phyloP scores from a whole-genome alignment of 2,888 invertebrate genomes.

The Zygaena filipendulae region DNA sequence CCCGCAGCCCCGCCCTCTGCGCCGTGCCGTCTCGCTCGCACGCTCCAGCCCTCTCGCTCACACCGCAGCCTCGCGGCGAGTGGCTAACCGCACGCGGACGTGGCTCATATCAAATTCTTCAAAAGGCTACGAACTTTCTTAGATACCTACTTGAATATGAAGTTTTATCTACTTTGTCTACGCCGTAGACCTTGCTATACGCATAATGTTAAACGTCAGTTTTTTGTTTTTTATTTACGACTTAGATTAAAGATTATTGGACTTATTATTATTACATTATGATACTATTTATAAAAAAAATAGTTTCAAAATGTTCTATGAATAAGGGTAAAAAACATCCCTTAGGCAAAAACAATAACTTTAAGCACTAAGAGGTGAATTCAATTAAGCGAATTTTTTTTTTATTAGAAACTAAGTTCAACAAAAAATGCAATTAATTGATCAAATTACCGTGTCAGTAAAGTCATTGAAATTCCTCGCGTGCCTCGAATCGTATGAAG shows the following conservation, averaged over 20 bases:
- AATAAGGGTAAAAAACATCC: too few species aligned
- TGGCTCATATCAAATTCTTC: conserved; percentile 16
- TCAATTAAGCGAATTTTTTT: too few species aligned
- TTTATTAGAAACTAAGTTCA: background rate
- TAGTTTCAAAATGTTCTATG: too few species aligned
- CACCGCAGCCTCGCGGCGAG: conserved; percentile 39
- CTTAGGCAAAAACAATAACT: too few species aligned
- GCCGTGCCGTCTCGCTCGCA: conserved; percentile 24
- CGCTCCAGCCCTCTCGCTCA: conserved; percentile 27
- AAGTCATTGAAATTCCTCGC: conserved; percentile 37
- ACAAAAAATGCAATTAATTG: conserved; percentile 11
- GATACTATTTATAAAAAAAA: too few species aligned
- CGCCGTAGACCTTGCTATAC: too few species aligned
- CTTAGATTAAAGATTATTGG: too few species aligned
- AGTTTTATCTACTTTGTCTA: background rate
- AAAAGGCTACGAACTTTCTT: conserved; percentile 14
- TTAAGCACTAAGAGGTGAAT: too few species aligned
- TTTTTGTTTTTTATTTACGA: too few species aligned
- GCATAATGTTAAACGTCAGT: too few species aligned
- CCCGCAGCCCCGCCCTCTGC: conserved; percentile 33
- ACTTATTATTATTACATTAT: too few species aligned
- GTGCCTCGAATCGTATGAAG: conserved; percentile 41
- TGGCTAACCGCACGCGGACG: conserved; percentile 44
- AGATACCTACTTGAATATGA: conserved; percentile 3
- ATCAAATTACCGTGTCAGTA: conserved; percentile 27